Evolutionary conservation across 2,888 invertebrate species (phyloP).

Genomic region (Tenthredo notha): DNA sequence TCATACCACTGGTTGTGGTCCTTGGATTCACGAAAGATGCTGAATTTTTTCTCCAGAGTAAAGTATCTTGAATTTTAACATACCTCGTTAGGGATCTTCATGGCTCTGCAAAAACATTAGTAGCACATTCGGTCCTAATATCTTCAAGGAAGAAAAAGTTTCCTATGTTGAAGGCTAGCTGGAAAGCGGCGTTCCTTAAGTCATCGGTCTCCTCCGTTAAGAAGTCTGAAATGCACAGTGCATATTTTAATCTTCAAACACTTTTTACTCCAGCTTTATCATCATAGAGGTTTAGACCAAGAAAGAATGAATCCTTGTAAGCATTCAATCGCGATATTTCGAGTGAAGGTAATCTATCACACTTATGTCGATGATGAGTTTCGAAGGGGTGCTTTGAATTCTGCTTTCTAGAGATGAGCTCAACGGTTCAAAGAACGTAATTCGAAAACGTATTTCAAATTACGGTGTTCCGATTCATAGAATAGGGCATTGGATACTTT

Average conservation of each 20-base stretch:
- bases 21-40: background rate
- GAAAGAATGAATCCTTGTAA: background rate
- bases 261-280: background rate
- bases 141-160: no score
- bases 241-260: background rate
- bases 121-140: no score
- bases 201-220: no score
- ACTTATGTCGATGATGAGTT: background rate
- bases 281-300: background rate
- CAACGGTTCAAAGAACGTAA: background rate
- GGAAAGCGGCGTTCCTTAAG: no score
- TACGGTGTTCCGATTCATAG: background rate
- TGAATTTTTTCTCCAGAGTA: background rate
- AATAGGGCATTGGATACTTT: background rate
- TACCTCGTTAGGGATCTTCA: no score
- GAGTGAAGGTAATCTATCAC: background rate
- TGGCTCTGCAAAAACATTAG: no score
- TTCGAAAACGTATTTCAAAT: background rate
- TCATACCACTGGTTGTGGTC: background rate
- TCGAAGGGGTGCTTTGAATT: background rate
- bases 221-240: no score
- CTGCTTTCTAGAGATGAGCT: background rate
- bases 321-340: background rate
- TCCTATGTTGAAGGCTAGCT: no score
- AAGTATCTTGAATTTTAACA: background rate